A percentile compares a stretch with the other conserved stretches of the same genome.
Conservation (phyloP, 2,113 vertebrate species). For the Sclerurus mexicanus region DNA sequence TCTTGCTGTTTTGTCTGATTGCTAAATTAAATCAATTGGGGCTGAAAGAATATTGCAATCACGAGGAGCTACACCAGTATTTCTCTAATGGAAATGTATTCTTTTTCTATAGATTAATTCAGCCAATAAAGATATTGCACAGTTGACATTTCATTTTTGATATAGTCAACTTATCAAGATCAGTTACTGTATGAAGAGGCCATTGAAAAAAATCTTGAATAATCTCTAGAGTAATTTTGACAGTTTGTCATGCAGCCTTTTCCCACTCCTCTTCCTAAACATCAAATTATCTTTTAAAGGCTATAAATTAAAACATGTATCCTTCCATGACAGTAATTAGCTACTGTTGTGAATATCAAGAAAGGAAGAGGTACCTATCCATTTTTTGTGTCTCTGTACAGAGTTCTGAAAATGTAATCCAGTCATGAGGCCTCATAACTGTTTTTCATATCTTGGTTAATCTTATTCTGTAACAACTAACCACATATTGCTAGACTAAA, state of each 20-base stretch:
- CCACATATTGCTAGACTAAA: not conserved
- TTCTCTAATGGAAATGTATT: not conserved
- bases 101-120: not conserved
- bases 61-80: not conserved
- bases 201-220: not conserved
- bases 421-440: not conserved
- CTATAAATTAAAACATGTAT: not conserved
- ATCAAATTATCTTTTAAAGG: not conserved
- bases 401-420: not conserved
- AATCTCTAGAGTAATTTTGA: not conserved
- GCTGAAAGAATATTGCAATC: not conserved
- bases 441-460: not conserved
- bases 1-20: not conserved
- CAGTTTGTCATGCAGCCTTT: not conserved
- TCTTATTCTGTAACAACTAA: not conserved
- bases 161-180: not conserved
- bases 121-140: not conserved
- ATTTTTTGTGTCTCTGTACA: not conserved
- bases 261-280: not conserved
- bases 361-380: not conserved
- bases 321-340: not conserved
- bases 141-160: not conserved
- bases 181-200: not conserved
- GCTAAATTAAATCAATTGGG: slow-evolving; percentile 19
- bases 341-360: not conserved